These are phyloP conservation scores for Germaria angustata DNA, from an alignment of 2,888 invertebrate species.

Conservation along the genomic window DNA sequence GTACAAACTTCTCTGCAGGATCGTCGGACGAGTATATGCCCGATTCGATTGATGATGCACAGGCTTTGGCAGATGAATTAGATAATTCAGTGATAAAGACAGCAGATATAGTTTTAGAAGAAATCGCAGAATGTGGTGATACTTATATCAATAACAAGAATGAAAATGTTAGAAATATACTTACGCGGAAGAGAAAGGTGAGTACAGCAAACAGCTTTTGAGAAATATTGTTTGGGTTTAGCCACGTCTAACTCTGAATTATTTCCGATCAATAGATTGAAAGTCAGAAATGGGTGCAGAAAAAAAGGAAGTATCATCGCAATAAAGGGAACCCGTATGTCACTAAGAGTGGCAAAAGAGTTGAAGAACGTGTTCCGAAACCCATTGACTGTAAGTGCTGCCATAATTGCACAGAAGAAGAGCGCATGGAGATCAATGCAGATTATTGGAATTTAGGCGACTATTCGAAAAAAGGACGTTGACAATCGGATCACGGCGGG, in stretches of 20 bases:
- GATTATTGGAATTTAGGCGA: background rate
- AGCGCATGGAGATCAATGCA: conserved; percentile 15
- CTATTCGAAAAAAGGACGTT: conserved; percentile 27
- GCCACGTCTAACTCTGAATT: background rate
- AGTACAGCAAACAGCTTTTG: conserved; percentile 31
- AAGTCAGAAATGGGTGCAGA: too few relatives aligned
- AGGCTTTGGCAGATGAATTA: conserved; percentile 33
- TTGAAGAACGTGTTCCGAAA: conserved; percentile 16
- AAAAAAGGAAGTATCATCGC: too few relatives aligned
- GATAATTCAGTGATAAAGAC: conserved; percentile 42
- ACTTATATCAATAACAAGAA: too few relatives aligned
- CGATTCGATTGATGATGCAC: conserved; percentile 31
- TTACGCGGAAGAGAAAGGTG: conserved; percentile 31
- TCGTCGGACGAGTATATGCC: conserved; percentile 13
- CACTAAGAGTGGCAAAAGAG: too few relatives aligned
- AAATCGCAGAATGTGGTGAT: conserved; percentile 52
- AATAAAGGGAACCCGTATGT: too few relatives aligned
- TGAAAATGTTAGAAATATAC: conserved; percentile 17
- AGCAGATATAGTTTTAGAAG: conserved; percentile 43
- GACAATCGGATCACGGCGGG: conserved; percentile 19
- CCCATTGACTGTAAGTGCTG: conserved; percentile 5
- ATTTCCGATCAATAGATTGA: background rate
- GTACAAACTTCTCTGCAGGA: too few relatives aligned
- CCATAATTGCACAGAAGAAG: conserved; percentile 23
- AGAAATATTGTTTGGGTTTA: conserved; percentile 6